These are phyloP conservation scores for Telmatherina bonti DNA, from an alignment of 2,797 vertebrate genomes.

Conservation along the genomic window DNA sequence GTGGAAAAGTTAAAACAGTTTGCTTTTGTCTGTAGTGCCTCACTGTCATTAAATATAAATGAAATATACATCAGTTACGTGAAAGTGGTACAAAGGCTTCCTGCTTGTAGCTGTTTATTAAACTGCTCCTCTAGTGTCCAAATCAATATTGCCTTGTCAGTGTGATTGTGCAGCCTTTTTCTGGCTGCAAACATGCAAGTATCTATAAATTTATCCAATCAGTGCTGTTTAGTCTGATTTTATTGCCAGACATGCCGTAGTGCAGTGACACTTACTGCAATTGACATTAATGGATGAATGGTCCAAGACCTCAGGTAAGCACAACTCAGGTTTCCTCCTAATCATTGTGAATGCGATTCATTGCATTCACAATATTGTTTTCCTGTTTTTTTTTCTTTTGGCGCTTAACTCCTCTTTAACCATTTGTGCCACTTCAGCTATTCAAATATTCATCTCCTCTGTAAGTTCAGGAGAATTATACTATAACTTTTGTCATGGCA, in stretches of 20 bases:
- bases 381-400: too few species aligned
- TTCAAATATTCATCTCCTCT: too few species aligned
- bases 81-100: not conserved
- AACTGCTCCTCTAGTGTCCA: not conserved
- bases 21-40: not conserved
- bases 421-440: too few species aligned
- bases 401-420: too few species aligned
- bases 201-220: conserved; percentile 8
- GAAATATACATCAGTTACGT: not conserved
- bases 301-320: not conserved
- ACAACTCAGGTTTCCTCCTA: not conserved
- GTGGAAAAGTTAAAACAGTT: too few species aligned
- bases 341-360: too few species aligned
- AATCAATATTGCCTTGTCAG: not conserved
- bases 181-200: not conserved
- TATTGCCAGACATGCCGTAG: not conserved
- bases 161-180: not conserved
- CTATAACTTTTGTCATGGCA: too few species aligned
- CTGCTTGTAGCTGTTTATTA: not conserved
- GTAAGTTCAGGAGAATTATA: too few species aligned
- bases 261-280: not conserved
- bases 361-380: too few species aligned
- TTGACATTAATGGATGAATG: not conserved
- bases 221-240: conserved; percentile 3
- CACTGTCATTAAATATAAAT: not conserved